A percentile compares a stretch with the other conserved stretches of the same genome.
Evolutionary conservation across 1,140 invertebrate genomes (phyloP).

Genomic region (Drepana arcuata): DNA sequence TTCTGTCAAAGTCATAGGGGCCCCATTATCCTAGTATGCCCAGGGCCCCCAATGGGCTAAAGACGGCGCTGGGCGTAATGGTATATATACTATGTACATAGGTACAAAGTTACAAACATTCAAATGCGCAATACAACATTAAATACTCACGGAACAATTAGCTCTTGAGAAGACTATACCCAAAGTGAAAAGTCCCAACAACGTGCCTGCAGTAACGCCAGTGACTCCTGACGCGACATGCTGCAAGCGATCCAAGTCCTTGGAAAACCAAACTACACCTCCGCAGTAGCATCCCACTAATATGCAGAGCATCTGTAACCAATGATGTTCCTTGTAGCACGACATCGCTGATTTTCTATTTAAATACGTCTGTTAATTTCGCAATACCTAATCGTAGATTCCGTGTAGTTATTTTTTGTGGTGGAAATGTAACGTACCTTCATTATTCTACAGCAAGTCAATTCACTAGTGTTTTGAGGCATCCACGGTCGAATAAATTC

Average conservation of each 20-base stretch:
- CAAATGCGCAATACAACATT: too few relatives aligned
- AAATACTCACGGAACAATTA: conserved; percentile 69
- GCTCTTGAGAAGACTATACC: conserved; percentile 79
- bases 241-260: conserved; percentile 75
- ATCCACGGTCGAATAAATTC: conserved; percentile 73
- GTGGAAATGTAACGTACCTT: conserved; percentile 28
- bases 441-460: conserved; percentile 54
- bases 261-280: conserved; percentile 75
- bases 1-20: too few relatives aligned
- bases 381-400: too few relatives aligned
- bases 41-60: too few relatives aligned
- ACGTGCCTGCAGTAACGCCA: conserved; percentile 76
- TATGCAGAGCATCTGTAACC: conserved; percentile 71
- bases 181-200: conserved; percentile 77
- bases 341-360: too few relatives aligned
- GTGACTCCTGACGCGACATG: conserved; percentile 76
- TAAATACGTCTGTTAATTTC: too few relatives aligned
- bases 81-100: neutral
- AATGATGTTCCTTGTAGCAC: too few relatives aligned
- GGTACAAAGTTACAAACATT: too few relatives aligned
- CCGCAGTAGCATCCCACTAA: conserved; percentile 73
- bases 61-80: too few relatives aligned
- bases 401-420: too few relatives aligned
- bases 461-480: conserved; percentile 50
- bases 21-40: too few relatives aligned